Evolutionary conservation across 2,113 vertebrate species (phyloP), one percentile per base, ranked within the genome.

Genomic region (Terrapene triunguis): DNA sequence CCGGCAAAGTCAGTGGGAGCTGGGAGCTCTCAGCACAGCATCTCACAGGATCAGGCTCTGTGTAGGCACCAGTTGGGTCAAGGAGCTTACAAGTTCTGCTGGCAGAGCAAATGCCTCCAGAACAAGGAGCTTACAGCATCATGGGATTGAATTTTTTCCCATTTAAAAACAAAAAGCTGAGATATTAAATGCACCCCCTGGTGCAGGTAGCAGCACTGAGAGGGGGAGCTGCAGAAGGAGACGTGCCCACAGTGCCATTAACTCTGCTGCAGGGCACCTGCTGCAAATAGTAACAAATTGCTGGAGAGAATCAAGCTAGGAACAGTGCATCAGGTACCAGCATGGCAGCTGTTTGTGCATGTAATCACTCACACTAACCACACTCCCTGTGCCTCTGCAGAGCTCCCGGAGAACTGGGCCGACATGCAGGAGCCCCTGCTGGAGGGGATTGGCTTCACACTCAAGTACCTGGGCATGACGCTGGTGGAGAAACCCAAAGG

Each of bases 401-500:
- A 99, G 96, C 98, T 99, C 78, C 98, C 99, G 0, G 99, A 99
- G 97, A 99, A 98, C 97, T 99, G 99, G 99, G 98, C 98, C 0
- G 99, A 99, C 91, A 99, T 99, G 80, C 99, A 99, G 89, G 99
- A 99, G 96, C 99, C 99, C 0, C 98, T 99, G 79, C 97, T 99
- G 91, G 99, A 99, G 89, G 99, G 99, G n/a, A 99, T 99, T 98
- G 98, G 98, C 86, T 99, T 99, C 96, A 99, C 98, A 0, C 98
- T 99, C 42, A 99, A 99, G 92, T 99, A 99, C 92, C 96, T 99
- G 85, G 99, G 99, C 48, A 99, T 99, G 99, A 99, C 99, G 0
- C 96, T 99, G 95, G 99, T 99, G 82, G 99, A 99, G 55, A 99
- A 99, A 84, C 99, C 99, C 76, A 99, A 99, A 98, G 99, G 99